Base-by-base conservation (phyloP, 2,888 invertebrate genomes). In the Petrolisthes manimaculis region DNA sequence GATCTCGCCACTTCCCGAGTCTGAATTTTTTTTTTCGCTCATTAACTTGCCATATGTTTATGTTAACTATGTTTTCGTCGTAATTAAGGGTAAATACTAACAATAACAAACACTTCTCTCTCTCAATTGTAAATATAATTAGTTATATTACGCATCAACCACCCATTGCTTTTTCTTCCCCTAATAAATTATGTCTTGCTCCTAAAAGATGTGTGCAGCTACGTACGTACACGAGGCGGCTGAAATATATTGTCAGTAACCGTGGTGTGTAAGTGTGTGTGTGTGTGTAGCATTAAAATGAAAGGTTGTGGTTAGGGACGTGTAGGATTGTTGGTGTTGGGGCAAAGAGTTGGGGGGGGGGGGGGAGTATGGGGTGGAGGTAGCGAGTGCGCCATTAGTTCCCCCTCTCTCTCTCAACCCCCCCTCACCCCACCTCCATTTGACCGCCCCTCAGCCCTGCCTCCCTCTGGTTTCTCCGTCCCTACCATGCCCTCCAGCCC, bases 261-360 rank as follows among this genome's bases (percentile, higher is more conserved):
- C 12, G 61, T 61, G 12, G 9, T 61, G 61, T n/a, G n/a, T n/a
- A n/a, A n/a, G n/a, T n/a, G n/a, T 9, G 61, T 61, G 37, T 37
- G 37, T 37, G 37, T 37, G 37, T 37, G 37, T 37, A 37, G 37
- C 37, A 37, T 1, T 51, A 71, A 24, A 67, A 53, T 21, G 71
- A 18, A 61, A 61, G 74, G 21, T 83, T 51, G 54, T 54, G 74
- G 74, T 54, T 51, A 53, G 83, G 83, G 53, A 12, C 53, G 6
- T 56, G 37, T 9, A 24, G 24, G 77, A 24, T n/a, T 56, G 54
- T 55, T 53, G 74, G 74, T 24, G 55, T 8, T n/a, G 55, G 37
- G 18, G 24, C 74, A 53, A 21, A 37, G 51, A 21, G n/a, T n/a
- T n/a, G n/a, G n/a, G n/a, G n/a, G 71, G 83, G 83, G n/a, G 71